Percentiles rank a stretch among this genome's conserved stretches.
Evolutionary conservation across 2,113 vertebrate species (phyloP).

Genomic region (Gulo gulo): DNA sequence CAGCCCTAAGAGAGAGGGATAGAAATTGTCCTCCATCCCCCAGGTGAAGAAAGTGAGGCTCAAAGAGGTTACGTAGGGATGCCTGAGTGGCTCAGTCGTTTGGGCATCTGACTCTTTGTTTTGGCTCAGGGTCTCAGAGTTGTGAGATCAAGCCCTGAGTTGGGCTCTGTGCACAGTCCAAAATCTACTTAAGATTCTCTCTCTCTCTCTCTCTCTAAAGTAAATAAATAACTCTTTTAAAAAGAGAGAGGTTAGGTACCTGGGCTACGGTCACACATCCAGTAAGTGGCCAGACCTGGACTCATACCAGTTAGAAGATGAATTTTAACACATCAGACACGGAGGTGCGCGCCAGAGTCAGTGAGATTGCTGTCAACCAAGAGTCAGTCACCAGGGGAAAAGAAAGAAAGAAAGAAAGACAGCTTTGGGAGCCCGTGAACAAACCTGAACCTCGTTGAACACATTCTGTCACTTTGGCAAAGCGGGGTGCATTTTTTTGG

Average conservation of each 20-base stretch:
- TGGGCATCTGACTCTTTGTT: neutral
- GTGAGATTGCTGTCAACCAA: fast-evolving
- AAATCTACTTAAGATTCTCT: neutral
- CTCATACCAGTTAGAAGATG: neutral
- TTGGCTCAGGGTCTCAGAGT: neutral
- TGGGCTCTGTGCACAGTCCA: neutral
- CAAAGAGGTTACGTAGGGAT: neutral
- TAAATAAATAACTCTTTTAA: neutral
- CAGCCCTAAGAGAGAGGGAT: neutral
- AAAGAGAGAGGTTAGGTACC: neutral
- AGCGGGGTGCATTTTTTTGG: neutral
- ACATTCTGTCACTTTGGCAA: neutral
- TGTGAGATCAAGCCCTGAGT: neutral
- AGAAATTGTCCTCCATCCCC: neutral
- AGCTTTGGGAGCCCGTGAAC: too few relatives aligned
- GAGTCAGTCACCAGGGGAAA: neutral
- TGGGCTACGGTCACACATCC: neutral
- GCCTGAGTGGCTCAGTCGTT: neutral
- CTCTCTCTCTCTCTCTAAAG: neutral
- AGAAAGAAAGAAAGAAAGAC: neutral
- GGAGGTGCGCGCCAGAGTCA: too few relatives aligned
- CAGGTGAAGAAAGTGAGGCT: neutral
- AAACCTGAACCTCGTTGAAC: fast-evolving
- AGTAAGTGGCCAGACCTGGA: too few relatives aligned
- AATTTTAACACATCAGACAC: neutral